These are phyloP conservation scores for Heptranchias perlo DNA, from an alignment of 2,113 vertebrate genomes.

Conservation along the genomic window DNA sequence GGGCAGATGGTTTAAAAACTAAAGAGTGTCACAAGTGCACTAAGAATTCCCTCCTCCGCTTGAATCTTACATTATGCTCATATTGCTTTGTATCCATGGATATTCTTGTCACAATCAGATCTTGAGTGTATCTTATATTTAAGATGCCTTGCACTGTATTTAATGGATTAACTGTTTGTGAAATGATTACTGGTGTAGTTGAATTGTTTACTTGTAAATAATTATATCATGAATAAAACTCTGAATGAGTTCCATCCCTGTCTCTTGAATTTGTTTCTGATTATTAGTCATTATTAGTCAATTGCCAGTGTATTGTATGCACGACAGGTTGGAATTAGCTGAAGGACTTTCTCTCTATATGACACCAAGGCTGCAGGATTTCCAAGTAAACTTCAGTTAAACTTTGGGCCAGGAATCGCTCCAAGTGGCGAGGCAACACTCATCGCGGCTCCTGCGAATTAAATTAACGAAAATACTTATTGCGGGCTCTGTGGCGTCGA, in stretches of 20 bases:
- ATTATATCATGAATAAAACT: conserved; percentile 13
- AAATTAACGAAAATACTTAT: too few relatives aligned
- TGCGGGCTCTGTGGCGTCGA: too few relatives aligned
- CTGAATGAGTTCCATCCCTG: not conserved
- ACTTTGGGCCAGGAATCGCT: too few relatives aligned
- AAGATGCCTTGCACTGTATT: not conserved
- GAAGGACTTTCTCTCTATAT: not conserved
- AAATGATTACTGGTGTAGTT: not conserved
- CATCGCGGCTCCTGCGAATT: too few relatives aligned
- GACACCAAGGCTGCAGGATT: not conserved
- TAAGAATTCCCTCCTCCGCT: not conserved
- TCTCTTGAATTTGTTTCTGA: not conserved
- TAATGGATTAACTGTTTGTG: not conserved
- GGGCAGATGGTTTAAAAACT: not conserved
- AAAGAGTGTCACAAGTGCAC: not conserved
- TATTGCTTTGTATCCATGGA: too few relatives aligned
- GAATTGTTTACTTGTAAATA: not conserved
- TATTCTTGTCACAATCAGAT: not conserved
- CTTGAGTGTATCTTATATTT: not conserved
- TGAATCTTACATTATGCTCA: too few relatives aligned
- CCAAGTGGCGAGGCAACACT: too few relatives aligned
- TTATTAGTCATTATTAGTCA: not conserved
- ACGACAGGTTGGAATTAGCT: not conserved
- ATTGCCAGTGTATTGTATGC: not conserved
- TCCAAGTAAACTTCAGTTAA: not conserved